phyloP scores from a whole-genome alignment of 2,113 vertebrate genomes.

The Malaclemys terrapin region DNA sequence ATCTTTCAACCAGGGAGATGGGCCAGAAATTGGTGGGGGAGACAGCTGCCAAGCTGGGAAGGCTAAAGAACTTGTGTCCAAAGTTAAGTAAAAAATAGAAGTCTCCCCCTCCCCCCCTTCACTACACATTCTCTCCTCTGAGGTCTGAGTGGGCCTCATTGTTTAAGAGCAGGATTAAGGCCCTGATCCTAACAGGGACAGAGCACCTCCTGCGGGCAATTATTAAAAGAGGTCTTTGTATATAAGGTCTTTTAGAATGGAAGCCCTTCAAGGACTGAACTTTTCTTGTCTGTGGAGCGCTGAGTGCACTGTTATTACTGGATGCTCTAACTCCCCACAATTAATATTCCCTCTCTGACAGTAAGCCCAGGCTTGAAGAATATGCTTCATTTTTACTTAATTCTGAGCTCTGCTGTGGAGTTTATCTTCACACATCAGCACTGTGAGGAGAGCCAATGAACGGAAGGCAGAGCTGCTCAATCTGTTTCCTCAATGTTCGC shows the following conservation, averaged over 20 bases:
- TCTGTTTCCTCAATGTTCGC: constrained; percentile 76
- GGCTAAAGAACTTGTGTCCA: neutral
- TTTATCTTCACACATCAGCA: constrained; percentile 72
- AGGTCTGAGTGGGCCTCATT: neutral
- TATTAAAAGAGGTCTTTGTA: neutral
- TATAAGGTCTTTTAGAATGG: neutral
- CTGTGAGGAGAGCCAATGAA: constrained; percentile 77
- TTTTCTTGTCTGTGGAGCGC: neutral
- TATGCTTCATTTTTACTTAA: constrained; percentile 18
- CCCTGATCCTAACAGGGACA: neutral
- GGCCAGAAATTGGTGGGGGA: neutral
- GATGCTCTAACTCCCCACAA: neutral
- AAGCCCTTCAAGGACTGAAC: neutral
- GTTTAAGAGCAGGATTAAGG: neutral
- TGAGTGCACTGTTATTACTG: neutral
- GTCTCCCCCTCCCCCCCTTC: neutral
- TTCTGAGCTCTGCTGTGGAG: constrained; percentile 31
- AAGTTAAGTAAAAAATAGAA: neutral
- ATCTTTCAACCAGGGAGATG: neutral
- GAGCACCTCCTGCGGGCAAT: neutral
- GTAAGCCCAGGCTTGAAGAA: constrained; percentile 25
- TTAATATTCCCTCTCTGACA: constrained; percentile 7
- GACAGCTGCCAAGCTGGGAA: neutral
- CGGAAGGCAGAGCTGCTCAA: constrained; percentile 66
- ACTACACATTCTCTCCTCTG: neutral